A percentile compares a stretch with the other conserved stretches of the same genome.
phyloP scores from a whole-genome alignment of 2,113 vertebrate species.

The Tychaedon coryphoeus region DNA sequence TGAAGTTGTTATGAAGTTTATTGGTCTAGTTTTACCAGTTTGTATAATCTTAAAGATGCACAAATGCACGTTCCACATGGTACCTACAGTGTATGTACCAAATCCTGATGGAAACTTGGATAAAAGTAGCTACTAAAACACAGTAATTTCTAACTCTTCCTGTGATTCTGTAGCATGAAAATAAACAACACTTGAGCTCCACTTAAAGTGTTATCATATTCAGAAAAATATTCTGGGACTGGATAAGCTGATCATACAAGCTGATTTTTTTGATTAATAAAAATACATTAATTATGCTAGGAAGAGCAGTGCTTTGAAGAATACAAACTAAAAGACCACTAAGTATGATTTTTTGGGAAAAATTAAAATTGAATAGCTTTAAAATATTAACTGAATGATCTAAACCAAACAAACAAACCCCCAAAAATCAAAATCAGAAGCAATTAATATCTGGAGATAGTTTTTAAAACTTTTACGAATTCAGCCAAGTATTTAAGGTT shows the following conservation, averaged over 20 bases:
- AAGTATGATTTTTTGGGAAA: neutral
- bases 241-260: neutral
- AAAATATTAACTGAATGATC: neutral
- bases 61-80: accelerated
- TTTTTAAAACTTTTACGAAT: neutral
- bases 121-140: neutral
- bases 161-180: neutral
- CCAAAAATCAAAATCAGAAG: neutral
- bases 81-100: neutral
- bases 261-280: neutral
- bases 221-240: neutral
- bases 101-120: neutral
- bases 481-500: neutral
- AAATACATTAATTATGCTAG: neutral
- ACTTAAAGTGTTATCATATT: neutral
- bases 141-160: neutral
- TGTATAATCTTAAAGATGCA: neutral
- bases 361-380: neutral
- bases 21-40: neutral
- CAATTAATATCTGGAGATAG: neutral
- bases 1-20: neutral
- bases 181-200: neutral
- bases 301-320: neutral
- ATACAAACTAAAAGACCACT: neutral
- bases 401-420: neutral